Base-by-base conservation (phyloP, 64 coral and sea anemone genomes). In the Pachyseris speciosa region DNA sequence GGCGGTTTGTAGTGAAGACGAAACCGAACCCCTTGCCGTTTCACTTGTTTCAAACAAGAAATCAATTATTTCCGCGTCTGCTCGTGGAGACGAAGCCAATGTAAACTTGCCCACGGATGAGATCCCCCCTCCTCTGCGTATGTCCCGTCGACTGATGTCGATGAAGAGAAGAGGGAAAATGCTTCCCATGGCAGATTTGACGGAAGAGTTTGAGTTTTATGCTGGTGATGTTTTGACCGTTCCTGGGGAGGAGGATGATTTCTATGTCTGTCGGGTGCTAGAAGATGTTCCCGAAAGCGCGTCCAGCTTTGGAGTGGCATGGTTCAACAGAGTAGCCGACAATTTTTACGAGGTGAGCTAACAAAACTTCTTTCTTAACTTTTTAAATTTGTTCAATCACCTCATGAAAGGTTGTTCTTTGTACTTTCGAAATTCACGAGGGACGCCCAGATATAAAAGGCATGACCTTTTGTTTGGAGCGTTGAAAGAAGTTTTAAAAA, bases 211-310 rank as follows among this genome's bases (percentile, higher is more conserved):
- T 77, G 95, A 97, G 72, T 97, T 93, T 65, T 84, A 69, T 89
- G 95, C 91, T 3, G 95, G 85, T 27, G 95, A 97, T 85, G 80
- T 89, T 89, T 78, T 97, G 70, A 97, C 95, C 50, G 95, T 97
- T 28, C 90, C 91, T 30, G 95, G 95, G 37, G 95, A 93, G n/a
- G 95, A 89, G 4, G 63, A 90, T 25, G 95, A 97, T 86, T 97
- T 97, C 42, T 97, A 90, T 79, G 80, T 97, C n/a, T 97, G 91
- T 43, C 88, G 95, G 41, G 78, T 90, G 10, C 49, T 97, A 9
- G 95, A 97, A 73, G 95, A 97, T 85, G 95, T 97, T 3, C 67
- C 73, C 5, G 31, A 75, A 19, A 71, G 64, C 32, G 59, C 92
- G 2, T 31, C 41, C 2, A 93, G 38, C 29, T 97, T 97, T 13